phyloP scores from a whole-genome alignment of 2,888 invertebrate genomes.

The Limnephilus auricula region DNA sequence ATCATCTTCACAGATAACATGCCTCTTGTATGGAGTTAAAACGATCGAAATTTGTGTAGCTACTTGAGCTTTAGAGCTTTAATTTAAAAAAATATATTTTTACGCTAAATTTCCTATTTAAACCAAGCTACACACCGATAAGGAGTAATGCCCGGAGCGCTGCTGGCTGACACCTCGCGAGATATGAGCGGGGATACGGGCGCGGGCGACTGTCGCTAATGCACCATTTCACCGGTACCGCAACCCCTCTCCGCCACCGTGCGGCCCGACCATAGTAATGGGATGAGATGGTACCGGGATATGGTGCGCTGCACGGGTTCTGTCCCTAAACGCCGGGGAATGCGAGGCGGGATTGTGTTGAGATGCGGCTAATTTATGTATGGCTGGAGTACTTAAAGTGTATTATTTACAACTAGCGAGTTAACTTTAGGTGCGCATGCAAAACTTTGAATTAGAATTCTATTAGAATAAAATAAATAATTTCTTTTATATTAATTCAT shows the following conservation, averaged over 20 bases:
- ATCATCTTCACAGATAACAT: too few species aligned
- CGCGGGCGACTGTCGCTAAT: constrained; percentile 57
- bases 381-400: neutral
- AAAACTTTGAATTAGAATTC: neutral
- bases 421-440: too few species aligned
- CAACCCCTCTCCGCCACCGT: constrained; percentile 39
- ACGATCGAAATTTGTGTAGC: too few species aligned
- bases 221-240: constrained; percentile 56
- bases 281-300: neutral
- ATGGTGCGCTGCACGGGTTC: neutral
- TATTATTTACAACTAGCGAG: neutral
- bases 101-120: neutral
- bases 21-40: too few species aligned
- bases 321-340: neutral
- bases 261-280: neutral
- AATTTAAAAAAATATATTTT: neutral
- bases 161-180: constrained; percentile 55
- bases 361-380: neutral
- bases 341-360: neutral
- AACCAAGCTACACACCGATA: neutral
- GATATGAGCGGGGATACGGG: constrained; percentile 60
- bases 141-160: constrained; percentile 26
- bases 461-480: too few species aligned
- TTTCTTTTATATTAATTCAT: too few species aligned
- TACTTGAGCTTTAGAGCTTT: too few species aligned